phyloP scores from a whole-genome alignment of 2,113 vertebrate species.

The Centropus unirufus region DNA sequence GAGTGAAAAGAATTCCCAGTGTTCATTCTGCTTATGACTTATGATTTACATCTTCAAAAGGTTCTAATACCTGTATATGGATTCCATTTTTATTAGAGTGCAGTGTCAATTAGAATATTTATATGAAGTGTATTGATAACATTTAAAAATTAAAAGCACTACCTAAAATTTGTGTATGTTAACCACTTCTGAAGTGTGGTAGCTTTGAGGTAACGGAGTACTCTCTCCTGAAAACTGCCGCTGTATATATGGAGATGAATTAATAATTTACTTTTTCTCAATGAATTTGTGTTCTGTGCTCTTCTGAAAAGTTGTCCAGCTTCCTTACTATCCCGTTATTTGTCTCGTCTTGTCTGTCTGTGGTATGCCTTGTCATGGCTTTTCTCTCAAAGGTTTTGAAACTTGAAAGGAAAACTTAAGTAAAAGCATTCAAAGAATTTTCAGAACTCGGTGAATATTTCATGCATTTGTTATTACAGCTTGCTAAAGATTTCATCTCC shows the following conservation, averaged over 20 bases:
- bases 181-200: background rate
- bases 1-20: background rate
- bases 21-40: background rate
- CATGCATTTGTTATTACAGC: background rate
- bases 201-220: background rate
- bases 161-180: background rate
- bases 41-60: background rate
- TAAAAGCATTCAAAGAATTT: constrained; percentile 37
- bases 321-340: background rate
- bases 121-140: background rate
- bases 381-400: constrained; percentile 11
- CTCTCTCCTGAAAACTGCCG: background rate
- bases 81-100: background rate
- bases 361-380: background rate
- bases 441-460: background rate
- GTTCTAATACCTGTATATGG: background rate
- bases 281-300: background rate
- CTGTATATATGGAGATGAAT: background rate
- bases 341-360: background rate
- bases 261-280: background rate
- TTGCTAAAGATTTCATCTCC: background rate
- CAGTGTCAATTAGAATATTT: background rate
- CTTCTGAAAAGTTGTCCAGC: background rate
- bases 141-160: background rate
- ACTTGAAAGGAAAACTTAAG: background rate